These are phyloP conservation scores for Coelogynopora nodosa DNA, from an alignment of 2,888 invertebrate species.

Conservation along the genomic window DNA sequence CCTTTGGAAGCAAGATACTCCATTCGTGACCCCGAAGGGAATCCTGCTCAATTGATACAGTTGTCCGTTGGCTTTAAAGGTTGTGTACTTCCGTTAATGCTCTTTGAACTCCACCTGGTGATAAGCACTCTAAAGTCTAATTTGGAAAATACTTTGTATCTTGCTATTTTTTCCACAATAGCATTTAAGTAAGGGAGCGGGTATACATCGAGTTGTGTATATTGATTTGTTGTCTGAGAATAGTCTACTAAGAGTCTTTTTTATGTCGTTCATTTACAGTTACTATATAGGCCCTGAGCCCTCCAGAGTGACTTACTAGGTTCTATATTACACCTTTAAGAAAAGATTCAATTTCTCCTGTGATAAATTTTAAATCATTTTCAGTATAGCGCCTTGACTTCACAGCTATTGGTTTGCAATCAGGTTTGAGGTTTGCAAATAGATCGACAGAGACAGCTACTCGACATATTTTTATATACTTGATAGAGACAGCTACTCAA, in stretches of 20 bases:
- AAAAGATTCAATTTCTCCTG: constrained; percentile 34
- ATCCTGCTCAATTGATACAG: no score
- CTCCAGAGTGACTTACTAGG: constrained; percentile 47
- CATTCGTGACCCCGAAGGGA: no score
- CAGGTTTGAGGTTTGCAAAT: constrained; percentile 24
- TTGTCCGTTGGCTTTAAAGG: no score
- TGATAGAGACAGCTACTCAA: background rate
- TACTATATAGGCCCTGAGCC: constrained; percentile 47
- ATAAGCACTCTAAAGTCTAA: no score
- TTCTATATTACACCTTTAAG: constrained; percentile 46
- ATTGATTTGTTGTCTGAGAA: background rate
- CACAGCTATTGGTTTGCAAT: constrained; percentile 39
- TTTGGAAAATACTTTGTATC: no score
- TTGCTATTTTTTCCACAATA: no score
- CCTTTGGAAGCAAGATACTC: no score
- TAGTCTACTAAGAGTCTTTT: background rate
- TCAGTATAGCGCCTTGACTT: constrained; percentile 38
- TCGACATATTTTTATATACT: no score
- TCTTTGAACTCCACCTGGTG: no score
- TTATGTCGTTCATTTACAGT: constrained; percentile 44
- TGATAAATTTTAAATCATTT: constrained; percentile 37
- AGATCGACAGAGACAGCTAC: background rate
- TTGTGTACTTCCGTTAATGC: no score
- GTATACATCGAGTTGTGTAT: background rate
- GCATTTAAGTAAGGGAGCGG: no score